Conservation (phyloP, 92 coral and sea anemone species). For the Nematostella vectensis region DNA sequence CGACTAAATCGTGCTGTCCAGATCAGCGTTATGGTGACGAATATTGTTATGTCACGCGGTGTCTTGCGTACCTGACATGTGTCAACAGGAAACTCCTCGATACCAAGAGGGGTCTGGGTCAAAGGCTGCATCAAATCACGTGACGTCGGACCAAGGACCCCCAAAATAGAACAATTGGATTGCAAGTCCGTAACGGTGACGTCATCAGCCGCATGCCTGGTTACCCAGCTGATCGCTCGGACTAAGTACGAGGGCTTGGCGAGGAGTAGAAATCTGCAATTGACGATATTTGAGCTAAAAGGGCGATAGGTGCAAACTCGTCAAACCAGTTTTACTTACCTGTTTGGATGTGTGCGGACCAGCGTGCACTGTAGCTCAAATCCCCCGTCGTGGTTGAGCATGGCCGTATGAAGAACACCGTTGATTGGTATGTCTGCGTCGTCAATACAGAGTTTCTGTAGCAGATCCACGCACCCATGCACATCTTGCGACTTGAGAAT, state of each 20-base stretch:
- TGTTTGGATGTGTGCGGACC: conserved; percentile 39
- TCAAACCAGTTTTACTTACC: conserved; percentile 30
- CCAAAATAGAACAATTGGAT: conserved; percentile 55
- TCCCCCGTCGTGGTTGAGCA: conserved; percentile 66
- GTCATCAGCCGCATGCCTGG: conserved; percentile 39
- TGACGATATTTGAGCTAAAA: too few species aligned
- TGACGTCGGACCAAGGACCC: conserved; percentile 65
- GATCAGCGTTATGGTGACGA: too few species aligned
- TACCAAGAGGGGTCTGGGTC: conserved; percentile 57
- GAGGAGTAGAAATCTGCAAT: conserved; percentile 19
- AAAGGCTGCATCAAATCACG: conserved; percentile 59
- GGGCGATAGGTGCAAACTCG: neutral
- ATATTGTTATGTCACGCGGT: too few species aligned
- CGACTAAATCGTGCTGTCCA: too few species aligned
- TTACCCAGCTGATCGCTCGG: conserved; percentile 47
- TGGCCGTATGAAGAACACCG: conserved; percentile 40
- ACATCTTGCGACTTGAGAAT: conserved; percentile 16
- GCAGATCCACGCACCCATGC: conserved; percentile 43
- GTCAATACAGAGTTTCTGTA: conserved; percentile 56
- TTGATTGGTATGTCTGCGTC: conserved; percentile 56
- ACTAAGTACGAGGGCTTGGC: conserved; percentile 34
- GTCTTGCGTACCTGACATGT: conserved; percentile 64
- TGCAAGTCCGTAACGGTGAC: conserved; percentile 44
- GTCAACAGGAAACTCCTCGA: conserved; percentile 38
- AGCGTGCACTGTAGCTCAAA: conserved; percentile 56